Conservation (phyloP, 2,888 invertebrate genomes). For the Trachelus tabidus region DNA sequence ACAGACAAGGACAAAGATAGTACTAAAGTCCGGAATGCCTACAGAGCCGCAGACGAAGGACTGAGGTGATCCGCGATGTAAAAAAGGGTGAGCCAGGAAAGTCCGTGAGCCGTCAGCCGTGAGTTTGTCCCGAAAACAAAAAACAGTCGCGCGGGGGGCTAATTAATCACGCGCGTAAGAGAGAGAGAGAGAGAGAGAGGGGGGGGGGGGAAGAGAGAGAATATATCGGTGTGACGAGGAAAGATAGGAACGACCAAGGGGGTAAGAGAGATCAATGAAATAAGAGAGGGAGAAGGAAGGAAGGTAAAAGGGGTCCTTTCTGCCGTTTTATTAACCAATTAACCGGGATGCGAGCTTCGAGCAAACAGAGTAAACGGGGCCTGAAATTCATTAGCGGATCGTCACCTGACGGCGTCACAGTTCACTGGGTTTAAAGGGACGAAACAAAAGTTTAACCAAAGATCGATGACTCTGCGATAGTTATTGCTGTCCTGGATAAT, state of each 20-base stretch:
- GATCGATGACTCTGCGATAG: not conserved
- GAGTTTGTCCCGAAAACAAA: slow-evolving; percentile 10
- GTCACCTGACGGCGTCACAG: not conserved
- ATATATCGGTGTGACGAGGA: not conserved
- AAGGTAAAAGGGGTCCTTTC: slow-evolving; percentile 35
- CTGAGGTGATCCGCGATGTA: slow-evolving; percentile 15
- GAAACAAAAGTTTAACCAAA: not conserved
- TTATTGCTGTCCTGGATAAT: not conserved
- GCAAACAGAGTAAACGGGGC: slow-evolving; percentile 45
- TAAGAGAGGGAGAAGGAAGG: not conserved
- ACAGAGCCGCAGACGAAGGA: not conserved
- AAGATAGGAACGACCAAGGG: not conserved
- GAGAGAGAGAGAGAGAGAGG: too few relatives aligned
- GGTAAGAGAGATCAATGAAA: not conserved
- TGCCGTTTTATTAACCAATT: slow-evolving; percentile 54
- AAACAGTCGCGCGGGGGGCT: slow-evolving; percentile 36
- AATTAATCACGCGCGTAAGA: slow-evolving; percentile 53
- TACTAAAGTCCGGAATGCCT: not conserved
- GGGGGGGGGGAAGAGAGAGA: slow-evolving; percentile 23
- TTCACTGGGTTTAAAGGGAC: not conserved
- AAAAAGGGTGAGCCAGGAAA: slow-evolving; percentile 14
- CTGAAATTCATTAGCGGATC: slow-evolving; percentile 43
- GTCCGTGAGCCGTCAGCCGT: slow-evolving; percentile 15
- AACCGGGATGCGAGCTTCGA: slow-evolving; percentile 43
- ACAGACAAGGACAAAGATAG: not conserved